These are phyloP conservation scores for Leptinotarsa haldemani DNA, from an alignment of 2,888 invertebrate species.

Conservation along the genomic window DNA sequence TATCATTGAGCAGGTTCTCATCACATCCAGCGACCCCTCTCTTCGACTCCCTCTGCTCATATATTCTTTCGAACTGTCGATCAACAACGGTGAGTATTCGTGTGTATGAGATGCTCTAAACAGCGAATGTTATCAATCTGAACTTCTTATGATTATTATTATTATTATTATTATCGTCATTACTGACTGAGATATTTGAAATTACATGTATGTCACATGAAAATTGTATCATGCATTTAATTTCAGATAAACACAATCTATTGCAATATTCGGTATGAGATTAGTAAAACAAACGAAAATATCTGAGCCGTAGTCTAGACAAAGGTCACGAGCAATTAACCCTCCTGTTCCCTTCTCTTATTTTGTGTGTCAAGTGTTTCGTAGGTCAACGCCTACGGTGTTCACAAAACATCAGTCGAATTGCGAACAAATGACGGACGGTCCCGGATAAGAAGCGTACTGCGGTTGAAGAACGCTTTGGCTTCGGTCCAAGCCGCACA, in stretches of 20 bases:
- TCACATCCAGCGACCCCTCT: no score
- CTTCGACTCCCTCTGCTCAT: no score
- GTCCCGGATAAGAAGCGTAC: neutral
- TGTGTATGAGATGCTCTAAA: no score
- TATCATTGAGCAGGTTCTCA: no score
- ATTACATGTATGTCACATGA: no score
- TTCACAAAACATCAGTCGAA: slow-evolving; percentile 27
- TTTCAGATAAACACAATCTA: neutral
- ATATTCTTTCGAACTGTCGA: no score
- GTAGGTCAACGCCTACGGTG: slow-evolving; percentile 20
- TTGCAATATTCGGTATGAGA: neutral
- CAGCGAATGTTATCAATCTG: no score
- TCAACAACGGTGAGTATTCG: no score
- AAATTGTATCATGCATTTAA: no score
- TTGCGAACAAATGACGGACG: slow-evolving; percentile 26
- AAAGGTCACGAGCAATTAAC: neutral
- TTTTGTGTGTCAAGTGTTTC: slow-evolving; percentile 30
- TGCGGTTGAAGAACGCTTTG: slow-evolving; percentile 14
- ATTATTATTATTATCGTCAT: no score
- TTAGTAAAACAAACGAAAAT: neutral
- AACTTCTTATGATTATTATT: no score
- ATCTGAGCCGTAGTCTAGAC: neutral
- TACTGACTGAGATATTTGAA: no score
- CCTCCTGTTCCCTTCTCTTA: slow-evolving; percentile 2
- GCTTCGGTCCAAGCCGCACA: slow-evolving; percentile 21